Base-by-base conservation (phyloP, 2,888 invertebrate species). In the Lysandra coridon region DNA sequence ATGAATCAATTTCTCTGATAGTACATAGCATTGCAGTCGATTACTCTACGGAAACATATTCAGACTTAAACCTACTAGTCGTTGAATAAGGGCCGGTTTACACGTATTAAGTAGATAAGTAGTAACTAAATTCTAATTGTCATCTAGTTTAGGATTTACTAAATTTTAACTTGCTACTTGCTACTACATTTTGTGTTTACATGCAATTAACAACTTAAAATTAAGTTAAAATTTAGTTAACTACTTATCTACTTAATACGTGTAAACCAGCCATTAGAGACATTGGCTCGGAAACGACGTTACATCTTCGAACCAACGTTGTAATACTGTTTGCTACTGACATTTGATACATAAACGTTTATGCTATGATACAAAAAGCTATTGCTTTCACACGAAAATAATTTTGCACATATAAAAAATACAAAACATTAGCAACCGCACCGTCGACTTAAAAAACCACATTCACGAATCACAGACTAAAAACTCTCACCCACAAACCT, bases 381-480 rank as follows among this genome's bases (percentile, higher is more conserved):
- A 83, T 84, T 76, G 76, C 80, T 81, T 81, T 84, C 81, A 80
- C 78, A 82, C 79, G 80, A 77, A 80, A 80, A 80, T 79, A 79
- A 79, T 49, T 79, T 80, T 81, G 81, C 79, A 80, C 82, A 82
- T 83, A 82, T 83, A 84, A 85, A 84, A 85, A 84, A 85, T 83
- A 84, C 83, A 85, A 83, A 83, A 83, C 81, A 80, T 83, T 82
- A 82, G 83, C 82, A 79, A 82, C 80, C 81, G 60, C 81, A 80
- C 78, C 80, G 83, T 84, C 80, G 80, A 83, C 81, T 81, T 83
- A 86, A 85, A 84, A 88, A 90, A 91, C 88, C 89, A 89, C 90
- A 88, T 90, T 87, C 88, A 87, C 85, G 81, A 90, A 93, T 93
- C 93, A 93, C 93, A 93, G 92, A 92, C 90, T 85, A 84, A 87